Evolutionary conservation across 2,888 invertebrate genomes (phyloP).

Genomic region (Prenolepis imparis): DNA sequence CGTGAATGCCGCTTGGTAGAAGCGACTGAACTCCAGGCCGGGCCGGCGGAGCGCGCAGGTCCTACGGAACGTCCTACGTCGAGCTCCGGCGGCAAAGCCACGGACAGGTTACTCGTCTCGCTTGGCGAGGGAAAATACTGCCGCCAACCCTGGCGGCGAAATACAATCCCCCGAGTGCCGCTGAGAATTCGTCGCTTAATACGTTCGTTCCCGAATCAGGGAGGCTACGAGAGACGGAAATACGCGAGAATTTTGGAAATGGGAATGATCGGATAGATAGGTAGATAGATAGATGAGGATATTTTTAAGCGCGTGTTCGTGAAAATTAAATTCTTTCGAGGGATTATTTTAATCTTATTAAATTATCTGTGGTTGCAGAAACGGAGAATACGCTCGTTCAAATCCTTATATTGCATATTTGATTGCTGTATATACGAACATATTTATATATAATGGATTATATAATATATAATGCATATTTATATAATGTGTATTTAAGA

Average conservation of each 20-base stretch:
- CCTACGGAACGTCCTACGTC: conserved; percentile 69
- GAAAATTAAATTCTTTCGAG: conserved; percentile 36
- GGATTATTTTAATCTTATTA: conserved; percentile 29
- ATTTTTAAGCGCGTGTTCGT: conserved; percentile 4
- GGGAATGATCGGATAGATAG: conserved; percentile 1
- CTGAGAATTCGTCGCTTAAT: conserved; percentile 41
- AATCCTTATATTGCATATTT: neutral
- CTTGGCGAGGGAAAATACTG: conserved; percentile 48
- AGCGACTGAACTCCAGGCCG: conserved; percentile 75
- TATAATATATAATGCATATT: neutral
- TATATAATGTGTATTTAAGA: neutral
- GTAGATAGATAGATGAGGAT: neutral
- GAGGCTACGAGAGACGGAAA: conserved; percentile 49
- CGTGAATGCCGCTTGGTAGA: conserved; percentile 77
- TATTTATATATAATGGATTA: neutral
- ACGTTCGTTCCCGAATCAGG: conserved; percentile 34
- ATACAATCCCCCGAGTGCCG: conserved; percentile 36
- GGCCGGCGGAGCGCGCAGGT: conserved; percentile 77
- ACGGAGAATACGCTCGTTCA: neutral
- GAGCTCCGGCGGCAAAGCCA: conserved; percentile 49
- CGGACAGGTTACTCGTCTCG: conserved; percentile 61
- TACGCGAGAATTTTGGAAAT: conserved; percentile 4
- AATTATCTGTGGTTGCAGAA: neutral
- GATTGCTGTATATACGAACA: no score
- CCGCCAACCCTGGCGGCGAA: neutral